These are phyloP conservation scores for Ischnura elegans DNA, from an alignment of 2,888 invertebrate genomes.

Conservation along the genomic window DNA sequence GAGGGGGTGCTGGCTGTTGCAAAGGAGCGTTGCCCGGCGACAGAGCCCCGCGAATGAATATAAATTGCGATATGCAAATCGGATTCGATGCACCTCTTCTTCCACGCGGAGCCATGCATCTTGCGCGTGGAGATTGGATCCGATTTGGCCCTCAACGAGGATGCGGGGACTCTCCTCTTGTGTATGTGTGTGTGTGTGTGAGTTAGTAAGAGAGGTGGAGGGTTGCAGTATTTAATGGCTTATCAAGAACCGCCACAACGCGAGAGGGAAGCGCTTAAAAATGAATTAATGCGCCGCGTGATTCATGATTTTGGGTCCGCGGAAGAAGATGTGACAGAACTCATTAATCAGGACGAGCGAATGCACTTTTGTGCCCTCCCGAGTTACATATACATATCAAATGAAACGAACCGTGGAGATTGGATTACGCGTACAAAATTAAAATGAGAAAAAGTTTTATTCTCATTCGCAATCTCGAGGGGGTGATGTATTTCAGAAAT, in stretches of 20 bases:
- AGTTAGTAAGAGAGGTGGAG: too few species aligned
- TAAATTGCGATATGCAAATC: conserved; percentile 17
- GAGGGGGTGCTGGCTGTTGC: neutral
- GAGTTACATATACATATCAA: neutral
- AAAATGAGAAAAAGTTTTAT: neutral
- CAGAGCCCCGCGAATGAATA: neutral
- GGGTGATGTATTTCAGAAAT: too few species aligned
- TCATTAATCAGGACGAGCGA: neutral
- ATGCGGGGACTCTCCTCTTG: neutral
- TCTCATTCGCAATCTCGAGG: too few species aligned
- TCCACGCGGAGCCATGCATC: neutral
- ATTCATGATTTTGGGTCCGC: neutral
- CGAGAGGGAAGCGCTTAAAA: neutral
- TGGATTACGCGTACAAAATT: neutral
- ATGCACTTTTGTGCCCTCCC: neutral
- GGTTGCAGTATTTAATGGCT: neutral
- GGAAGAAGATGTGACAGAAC: neutral
- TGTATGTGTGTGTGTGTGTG: neutral
- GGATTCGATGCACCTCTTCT: neutral
- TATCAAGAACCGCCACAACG: neutral
- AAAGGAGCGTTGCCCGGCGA: neutral
- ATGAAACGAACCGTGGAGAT: neutral
- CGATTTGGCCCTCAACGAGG: neutral
- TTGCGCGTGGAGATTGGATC: neutral
- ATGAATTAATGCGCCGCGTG: neutral